These are phyloP conservation scores for Osmoderma eremita DNA, from an alignment of 2,888 invertebrate genomes.

Conservation along the genomic window DNA sequence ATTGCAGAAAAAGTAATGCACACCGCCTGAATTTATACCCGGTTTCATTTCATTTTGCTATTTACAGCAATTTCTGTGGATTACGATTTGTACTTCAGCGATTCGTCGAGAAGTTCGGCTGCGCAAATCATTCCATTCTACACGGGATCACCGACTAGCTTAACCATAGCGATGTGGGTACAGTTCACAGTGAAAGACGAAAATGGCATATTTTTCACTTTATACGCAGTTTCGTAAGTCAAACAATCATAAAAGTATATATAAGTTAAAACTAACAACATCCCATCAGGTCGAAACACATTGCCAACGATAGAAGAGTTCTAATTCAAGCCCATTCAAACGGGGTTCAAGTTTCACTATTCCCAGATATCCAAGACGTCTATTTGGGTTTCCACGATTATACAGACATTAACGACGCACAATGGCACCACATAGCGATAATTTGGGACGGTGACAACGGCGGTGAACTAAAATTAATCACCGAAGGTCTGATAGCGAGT, in stretches of 20 bases:
- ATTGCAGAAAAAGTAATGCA: slow-evolving; percentile 90
- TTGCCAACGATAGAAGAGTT: slow-evolving; percentile 80
- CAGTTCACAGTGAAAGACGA: slow-evolving; percentile 92
- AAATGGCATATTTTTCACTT: slow-evolving; percentile 92
- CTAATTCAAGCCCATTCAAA: slow-evolving; percentile 91
- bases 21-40: slow-evolving; percentile 21
- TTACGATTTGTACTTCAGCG: slow-evolving; percentile 96
- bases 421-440: slow-evolving; percentile 95
- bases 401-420: slow-evolving; percentile 93
- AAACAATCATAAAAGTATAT: not conserved
- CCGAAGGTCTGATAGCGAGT: slow-evolving; percentile 95
- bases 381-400: slow-evolving; percentile 91
- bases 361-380: slow-evolving; percentile 87
- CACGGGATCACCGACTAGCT: slow-evolving; percentile 77
- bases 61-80: slow-evolving; percentile 92
- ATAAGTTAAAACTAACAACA: slow-evolving; percentile 21
- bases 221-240: slow-evolving; percentile 85
- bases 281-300: slow-evolving; percentile 74
- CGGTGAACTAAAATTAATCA: slow-evolving; percentile 88
- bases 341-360: slow-evolving; percentile 91
- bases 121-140: slow-evolving; percentile 93
- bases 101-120: slow-evolving; percentile 88
- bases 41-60: slow-evolving; percentile 40
- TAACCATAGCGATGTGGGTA: slow-evolving; percentile 96
- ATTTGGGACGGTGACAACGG: slow-evolving; percentile 92